Conservation (phyloP, 2,113 vertebrate species). For the Sceloporus tristichus region DNA sequence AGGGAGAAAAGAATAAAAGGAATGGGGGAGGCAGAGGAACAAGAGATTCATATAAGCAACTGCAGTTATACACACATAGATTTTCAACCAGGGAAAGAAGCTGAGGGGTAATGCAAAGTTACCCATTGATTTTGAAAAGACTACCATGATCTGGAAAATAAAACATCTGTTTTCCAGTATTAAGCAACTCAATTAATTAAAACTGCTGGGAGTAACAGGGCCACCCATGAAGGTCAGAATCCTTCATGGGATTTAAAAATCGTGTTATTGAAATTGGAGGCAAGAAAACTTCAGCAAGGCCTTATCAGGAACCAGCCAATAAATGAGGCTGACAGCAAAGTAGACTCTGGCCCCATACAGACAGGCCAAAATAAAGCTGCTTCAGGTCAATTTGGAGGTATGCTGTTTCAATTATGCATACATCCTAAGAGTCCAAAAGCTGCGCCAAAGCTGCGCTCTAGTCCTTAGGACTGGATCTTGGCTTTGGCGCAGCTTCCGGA, state of each 20-base stretch:
- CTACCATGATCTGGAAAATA: neutral
- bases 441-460: too few relatives aligned
- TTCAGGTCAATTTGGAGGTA: too few relatives aligned
- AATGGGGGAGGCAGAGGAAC: neutral
- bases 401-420: too few relatives aligned
- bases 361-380: too few relatives aligned
- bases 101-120: neutral
- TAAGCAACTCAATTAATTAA: constrained; percentile 21
- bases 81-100: neutral
- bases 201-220: constrained; percentile 4
- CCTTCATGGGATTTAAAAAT: neutral
- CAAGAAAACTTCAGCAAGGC: neutral
- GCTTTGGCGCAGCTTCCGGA: too few relatives aligned
- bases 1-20: neutral
- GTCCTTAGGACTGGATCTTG: too few relatives aligned
- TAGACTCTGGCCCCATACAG: too few relatives aligned
- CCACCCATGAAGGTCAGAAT: neutral
- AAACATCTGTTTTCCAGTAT: constrained; percentile 16
- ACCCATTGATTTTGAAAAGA: neutral
- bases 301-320: neutral
- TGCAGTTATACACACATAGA: neutral
- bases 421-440: too few relatives aligned
- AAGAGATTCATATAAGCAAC: neutral
- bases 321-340: neutral
- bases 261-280: neutral